These are phyloP conservation scores for Tigriopus japonicus DNA, from an alignment of 1,140 invertebrate species.

Conservation along the genomic window DNA sequence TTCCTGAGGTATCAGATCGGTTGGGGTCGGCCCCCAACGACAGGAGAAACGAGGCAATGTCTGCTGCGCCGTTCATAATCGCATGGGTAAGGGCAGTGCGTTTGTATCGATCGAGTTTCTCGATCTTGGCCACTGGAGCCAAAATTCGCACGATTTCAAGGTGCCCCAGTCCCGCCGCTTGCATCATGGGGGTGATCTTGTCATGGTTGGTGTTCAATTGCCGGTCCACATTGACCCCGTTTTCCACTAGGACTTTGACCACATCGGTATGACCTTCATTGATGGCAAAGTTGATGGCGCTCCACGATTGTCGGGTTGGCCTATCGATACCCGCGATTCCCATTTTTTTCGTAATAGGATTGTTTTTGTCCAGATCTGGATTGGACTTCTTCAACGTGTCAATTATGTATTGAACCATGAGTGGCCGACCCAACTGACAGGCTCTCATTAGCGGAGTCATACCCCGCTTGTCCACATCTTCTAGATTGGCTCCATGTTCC, in stretches of 20 bases:
- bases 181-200: slow-evolving; percentile 18
- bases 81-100: slow-evolving; percentile 32
- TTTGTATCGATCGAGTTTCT: slow-evolving; percentile 27
- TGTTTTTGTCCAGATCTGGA: background rate
- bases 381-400: slow-evolving; percentile 16
- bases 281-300: slow-evolving; percentile 31
- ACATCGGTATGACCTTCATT: slow-evolving; percentile 27
- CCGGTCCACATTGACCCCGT: slow-evolving; percentile 20
- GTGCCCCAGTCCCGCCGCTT: slow-evolving; percentile 18
- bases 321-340: slow-evolving; percentile 18
- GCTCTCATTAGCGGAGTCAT: slow-evolving; percentile 31
- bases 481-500: slow-evolving; percentile 16
- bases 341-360: slow-evolving; percentile 1
- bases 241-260: slow-evolving; percentile 26
- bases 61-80: slow-evolving; percentile 32
- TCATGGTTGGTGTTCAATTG: slow-evolving; percentile 25
- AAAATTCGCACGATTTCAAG: slow-evolving; percentile 19
- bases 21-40: slow-evolving; percentile 29
- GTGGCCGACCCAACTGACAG: slow-evolving; percentile 24
- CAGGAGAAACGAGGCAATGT: slow-evolving; percentile 31
- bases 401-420: slow-evolving; percentile 31
- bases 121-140: slow-evolving; percentile 18
- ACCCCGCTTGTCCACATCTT: slow-evolving; percentile 24
- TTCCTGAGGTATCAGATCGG: slow-evolving; percentile 30
- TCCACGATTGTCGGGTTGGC: slow-evolving; percentile 27